These are phyloP conservation scores for Aphelenchoides fujianensis DNA, from an alignment of 1,140 invertebrate genomes.

Conservation along the genomic window DNA sequence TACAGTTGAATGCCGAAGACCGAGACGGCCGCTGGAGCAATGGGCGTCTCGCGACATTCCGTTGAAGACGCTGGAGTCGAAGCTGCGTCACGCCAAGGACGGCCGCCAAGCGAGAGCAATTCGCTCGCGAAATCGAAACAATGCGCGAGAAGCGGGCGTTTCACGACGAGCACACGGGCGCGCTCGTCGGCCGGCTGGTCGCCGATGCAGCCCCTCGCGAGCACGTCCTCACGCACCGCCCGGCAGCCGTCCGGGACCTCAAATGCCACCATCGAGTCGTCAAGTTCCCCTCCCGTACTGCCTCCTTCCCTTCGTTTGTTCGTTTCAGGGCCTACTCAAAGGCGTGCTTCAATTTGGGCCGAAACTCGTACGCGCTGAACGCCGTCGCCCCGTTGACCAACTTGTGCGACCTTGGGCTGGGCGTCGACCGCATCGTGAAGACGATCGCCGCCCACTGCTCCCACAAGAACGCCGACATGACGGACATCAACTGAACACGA, in stretches of 20 bases:
- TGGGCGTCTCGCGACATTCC: not conserved
- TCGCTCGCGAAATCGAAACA: constrained; percentile 6
- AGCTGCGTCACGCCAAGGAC: not conserved
- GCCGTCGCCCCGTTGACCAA: constrained; percentile 65
- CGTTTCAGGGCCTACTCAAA: constrained; percentile 51
- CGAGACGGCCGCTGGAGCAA: not conserved
- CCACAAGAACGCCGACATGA: not conserved
- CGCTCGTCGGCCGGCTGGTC: constrained; percentile 40
- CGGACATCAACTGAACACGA: too few relatives aligned
- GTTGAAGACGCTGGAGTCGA: not conserved
- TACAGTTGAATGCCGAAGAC: too few relatives aligned
- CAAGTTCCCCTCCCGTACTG: constrained; percentile 40
- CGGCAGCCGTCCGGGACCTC: constrained; percentile 27
- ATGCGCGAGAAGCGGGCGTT: constrained; percentile 41
- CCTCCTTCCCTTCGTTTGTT: too few relatives aligned
- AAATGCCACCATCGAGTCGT: constrained; percentile 54
- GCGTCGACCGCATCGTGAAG: constrained; percentile 31
- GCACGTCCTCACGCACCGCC: constrained; percentile 33
- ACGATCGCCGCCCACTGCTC: constrained; percentile 29
- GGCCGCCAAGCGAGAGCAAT: not conserved
- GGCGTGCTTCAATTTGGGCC: constrained; percentile 10
- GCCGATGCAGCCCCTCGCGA: constrained; percentile 34
- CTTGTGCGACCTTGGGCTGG: constrained; percentile 63
- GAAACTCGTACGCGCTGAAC: constrained; percentile 64
- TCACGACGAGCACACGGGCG: constrained; percentile 27